These are phyloP conservation scores for Macaria notata DNA, from an alignment of 2,888 invertebrate species.

Conservation along the genomic window DNA sequence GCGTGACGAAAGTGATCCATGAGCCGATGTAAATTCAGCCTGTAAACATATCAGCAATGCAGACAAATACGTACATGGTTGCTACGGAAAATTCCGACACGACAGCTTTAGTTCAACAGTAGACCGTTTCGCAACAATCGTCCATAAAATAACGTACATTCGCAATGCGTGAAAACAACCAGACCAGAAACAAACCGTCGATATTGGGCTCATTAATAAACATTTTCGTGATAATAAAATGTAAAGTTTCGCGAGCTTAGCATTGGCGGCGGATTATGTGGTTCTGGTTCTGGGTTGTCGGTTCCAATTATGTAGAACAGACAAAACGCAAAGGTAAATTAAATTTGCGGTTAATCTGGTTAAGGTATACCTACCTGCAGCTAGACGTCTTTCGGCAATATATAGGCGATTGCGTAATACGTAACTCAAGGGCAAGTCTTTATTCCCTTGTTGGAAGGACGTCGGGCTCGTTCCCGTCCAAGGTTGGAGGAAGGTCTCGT, in stretches of 20 bases:
- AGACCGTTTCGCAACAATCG: slow-evolving; percentile 26
- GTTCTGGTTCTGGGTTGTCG: slow-evolving; percentile 2
- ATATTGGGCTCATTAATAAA: slow-evolving; percentile 29
- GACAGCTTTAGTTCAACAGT: slow-evolving; percentile 19
- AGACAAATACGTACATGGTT: slow-evolving; percentile 5
- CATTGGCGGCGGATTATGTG: slow-evolving; percentile 15
- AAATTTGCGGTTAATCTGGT: slow-evolving; percentile 3
- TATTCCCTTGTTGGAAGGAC: slow-evolving; percentile 46
- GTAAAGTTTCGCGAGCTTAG: slow-evolving; percentile 17
- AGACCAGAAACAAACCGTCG: slow-evolving; percentile 32
- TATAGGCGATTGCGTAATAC: slow-evolving; percentile 5
- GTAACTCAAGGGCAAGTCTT: slow-evolving; percentile 20
- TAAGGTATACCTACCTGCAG: background rate
- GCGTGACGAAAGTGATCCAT: slow-evolving; percentile 47
- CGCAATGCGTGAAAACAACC: slow-evolving; percentile 32
- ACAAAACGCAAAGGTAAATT: slow-evolving; percentile 3
- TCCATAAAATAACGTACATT: slow-evolving; percentile 23
- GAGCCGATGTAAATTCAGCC: slow-evolving; percentile 30
- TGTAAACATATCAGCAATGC: slow-evolving; percentile 8
- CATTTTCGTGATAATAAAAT: slow-evolving; percentile 23
- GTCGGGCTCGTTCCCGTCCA: slow-evolving; percentile 46
- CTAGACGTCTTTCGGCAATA: too few relatives aligned
- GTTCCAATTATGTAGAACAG: slow-evolving; percentile 1
- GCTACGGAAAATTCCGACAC: slow-evolving; percentile 19
- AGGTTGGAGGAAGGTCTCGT: slow-evolving; percentile 57